Conservation (phyloP, 2,797 vertebrate genomes). For the Austrolebias charrua region DNA sequence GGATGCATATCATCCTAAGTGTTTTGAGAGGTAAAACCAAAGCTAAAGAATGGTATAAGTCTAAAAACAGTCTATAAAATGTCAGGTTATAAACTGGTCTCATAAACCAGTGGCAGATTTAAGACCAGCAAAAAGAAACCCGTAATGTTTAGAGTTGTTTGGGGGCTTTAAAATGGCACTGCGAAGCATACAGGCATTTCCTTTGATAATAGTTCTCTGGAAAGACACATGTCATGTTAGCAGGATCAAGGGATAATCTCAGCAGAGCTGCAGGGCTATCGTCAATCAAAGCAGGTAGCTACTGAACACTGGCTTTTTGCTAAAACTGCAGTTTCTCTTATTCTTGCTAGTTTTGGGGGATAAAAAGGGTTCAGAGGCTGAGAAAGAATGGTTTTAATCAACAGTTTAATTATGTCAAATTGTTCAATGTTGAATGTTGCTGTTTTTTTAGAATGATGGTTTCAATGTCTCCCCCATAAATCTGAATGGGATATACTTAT, state of each 20-base stretch:
- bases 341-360: background rate
- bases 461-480: too few relatives aligned
- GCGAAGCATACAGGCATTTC: constrained; percentile 38
- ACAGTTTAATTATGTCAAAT: background rate
- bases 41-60: constrained; percentile 26
- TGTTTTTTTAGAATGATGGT: background rate
- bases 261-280: constrained; percentile 42
- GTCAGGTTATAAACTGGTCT: constrained; percentile 30
- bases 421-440: background rate
- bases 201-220: constrained; percentile 51
- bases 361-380: background rate
- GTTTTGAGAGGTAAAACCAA: constrained; percentile 30
- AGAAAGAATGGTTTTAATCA: background rate
- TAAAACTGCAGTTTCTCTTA: constrained; percentile 10
- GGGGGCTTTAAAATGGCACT: constrained; percentile 38
- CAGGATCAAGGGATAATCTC: constrained; percentile 45
- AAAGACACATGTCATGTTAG: constrained; percentile 49
- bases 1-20: constrained; percentile 48
- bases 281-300: constrained; percentile 59
- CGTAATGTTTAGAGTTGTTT: constrained; percentile 1
- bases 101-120: constrained; percentile 28
- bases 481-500: too few relatives aligned
- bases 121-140: constrained; percentile 24
- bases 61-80: constrained; percentile 24
- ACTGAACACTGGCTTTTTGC: constrained; percentile 41